Percentiles rank a stretch among this genome's conserved stretches.
Evolutionary conservation across 2,113 vertebrate species (phyloP).

Genomic region (Melanotaenia duboulayi): DNA sequence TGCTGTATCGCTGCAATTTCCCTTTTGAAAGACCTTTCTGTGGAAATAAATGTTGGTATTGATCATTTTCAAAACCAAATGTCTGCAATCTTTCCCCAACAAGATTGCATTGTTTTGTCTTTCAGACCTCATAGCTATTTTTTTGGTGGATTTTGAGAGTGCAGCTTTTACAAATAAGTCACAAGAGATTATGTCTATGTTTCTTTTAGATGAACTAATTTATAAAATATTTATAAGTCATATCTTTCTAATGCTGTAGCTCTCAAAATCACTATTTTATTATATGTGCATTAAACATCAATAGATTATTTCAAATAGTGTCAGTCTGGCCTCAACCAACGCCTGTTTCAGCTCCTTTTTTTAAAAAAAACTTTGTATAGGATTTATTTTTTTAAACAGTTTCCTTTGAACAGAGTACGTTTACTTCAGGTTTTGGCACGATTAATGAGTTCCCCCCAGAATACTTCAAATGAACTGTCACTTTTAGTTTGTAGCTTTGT

Average conservation of each 20-base stretch:
- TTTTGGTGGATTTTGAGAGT: no score
- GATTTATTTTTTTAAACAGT: slow-evolving; percentile 13
- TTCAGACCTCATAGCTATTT: neutral
- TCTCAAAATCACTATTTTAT: neutral
- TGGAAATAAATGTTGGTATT: slow-evolving; percentile 25
- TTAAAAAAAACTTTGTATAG: neutral
- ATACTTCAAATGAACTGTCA: slow-evolving; percentile 3
- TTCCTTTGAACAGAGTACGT: neutral
- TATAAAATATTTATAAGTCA: neutral
- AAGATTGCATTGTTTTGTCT: neutral
- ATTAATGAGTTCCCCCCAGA: slow-evolving; percentile 5
- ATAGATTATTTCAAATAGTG: neutral
- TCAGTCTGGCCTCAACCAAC: neutral
- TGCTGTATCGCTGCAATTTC: slow-evolving; percentile 29
- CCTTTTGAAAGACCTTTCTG: slow-evolving; percentile 29
- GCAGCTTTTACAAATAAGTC: no score
- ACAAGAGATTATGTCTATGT: no score
- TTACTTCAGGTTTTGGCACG: slow-evolving; percentile 3
- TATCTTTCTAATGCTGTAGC: neutral
- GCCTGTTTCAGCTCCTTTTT: neutral
- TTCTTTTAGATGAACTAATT: neutral
- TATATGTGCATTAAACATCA: neutral
- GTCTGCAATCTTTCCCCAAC: neutral
- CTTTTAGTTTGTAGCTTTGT: slow-evolving; percentile 8
- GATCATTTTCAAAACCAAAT: slow-evolving; percentile 23